A percentile compares a stretch with the other conserved stretches of the same genome.
Conservation (phyloP, 2,113 vertebrate genomes). For the Meles meles region DNA sequence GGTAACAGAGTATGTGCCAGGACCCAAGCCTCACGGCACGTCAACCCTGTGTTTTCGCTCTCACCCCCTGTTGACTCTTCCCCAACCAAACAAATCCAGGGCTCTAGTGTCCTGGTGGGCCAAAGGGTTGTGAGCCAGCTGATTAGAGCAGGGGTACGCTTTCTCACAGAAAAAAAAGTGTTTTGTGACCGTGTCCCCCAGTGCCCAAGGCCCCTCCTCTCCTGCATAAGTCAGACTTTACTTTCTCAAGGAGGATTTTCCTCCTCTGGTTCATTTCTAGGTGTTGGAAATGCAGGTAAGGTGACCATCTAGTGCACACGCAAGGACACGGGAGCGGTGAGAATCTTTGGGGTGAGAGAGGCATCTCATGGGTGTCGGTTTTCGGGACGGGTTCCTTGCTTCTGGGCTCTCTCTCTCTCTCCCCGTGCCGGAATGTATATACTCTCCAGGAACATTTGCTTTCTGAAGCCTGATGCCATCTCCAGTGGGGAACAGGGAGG, state of each 20-base stretch:
- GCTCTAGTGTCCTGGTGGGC: fast-evolving
- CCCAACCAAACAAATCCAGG: not conserved
- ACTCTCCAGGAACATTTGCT: not conserved
- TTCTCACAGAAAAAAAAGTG: not conserved
- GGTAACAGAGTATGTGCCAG: not conserved
- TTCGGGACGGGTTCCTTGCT: not conserved
- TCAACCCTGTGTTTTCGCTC: not conserved
- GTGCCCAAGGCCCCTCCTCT: not conserved
- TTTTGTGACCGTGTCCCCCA: fast-evolving
- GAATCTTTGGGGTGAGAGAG: not conserved
- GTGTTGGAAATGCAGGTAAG: not conserved
- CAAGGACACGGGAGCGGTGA: fast-evolving
- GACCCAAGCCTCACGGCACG: not conserved
- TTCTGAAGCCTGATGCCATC: not conserved
- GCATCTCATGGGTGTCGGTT: not conserved
- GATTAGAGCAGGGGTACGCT: not conserved
- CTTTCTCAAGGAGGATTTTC: not conserved
- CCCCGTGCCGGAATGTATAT: fast-evolving
- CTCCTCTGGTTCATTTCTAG: not conserved
- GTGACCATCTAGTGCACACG: fast-evolving
- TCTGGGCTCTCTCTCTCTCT: not conserved
- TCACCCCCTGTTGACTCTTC: not conserved
- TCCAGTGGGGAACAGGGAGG: not conserved
- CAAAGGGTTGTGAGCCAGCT: not conserved
- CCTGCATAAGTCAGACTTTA: not conserved